Base-by-base conservation (phyloP, 2,888 invertebrate species). In the Calephelis perditalis region DNA sequence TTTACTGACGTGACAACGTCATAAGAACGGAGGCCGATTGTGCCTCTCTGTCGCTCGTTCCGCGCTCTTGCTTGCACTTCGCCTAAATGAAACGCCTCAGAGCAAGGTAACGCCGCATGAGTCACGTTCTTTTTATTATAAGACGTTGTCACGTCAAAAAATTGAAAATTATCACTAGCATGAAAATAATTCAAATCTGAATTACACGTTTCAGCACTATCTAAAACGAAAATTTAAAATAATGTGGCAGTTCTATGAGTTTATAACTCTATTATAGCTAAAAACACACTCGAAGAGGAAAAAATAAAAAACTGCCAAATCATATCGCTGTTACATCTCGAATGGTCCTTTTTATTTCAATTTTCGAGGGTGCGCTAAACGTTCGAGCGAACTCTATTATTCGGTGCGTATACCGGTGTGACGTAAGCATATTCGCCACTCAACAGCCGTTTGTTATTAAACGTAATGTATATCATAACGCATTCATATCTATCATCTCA, bases 271-370 rank as follows among this genome's bases (percentile, higher is more conserved):
- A 74, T 49, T 15, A 79, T 74, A 81, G 82, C 81, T 82, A 75
- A 82, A 52, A 86, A 86, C 83, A 82, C 74, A 78, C 78, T 77
- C 73, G 72, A 74, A 81, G 78, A 79, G 73, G 76, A 74, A 74
- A 75, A 76, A 73, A 71, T 73, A 74, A 77, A 83, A 86, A 89
- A 86, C 78, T 87, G 88, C 89, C 83, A 87, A 87, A 87, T 89
- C 89, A 89, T 88, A 89, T 86, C 81, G 86, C 84, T 82, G 86
- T 84, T 87, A 86, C 86, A 88, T 87, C 88, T 88, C 86, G 81
- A 84, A 86, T 86, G 82, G 79, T 79, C 76, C 74, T 84, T 87
- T 85, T 89, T 89, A 88, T 87, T 87, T 85, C 85, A 84, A 85
- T 86, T 85, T 86, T 79, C 77, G 84, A 87, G 89, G 89, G 89